A percentile compares a stretch with the other conserved stretches of the same genome.
phyloP scores from a whole-genome alignment of 1,140 invertebrate genomes.

The Aphaenogaster floridana region DNA sequence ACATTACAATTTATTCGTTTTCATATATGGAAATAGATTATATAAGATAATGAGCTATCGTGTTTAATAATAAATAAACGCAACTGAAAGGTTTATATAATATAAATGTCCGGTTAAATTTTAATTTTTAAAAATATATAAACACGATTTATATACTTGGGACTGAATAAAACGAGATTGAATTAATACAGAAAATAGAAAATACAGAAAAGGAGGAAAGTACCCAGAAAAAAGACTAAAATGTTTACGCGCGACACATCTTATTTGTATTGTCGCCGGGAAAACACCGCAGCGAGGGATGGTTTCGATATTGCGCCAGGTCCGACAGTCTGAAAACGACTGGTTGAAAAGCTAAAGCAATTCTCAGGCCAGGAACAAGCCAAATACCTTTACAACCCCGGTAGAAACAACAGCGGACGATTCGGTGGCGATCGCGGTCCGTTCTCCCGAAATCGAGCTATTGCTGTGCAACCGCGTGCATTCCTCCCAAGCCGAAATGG shows the following conservation, averaged over 20 bases:
- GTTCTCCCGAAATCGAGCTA: slow-evolving; percentile 50
- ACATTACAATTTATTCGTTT: slow-evolving; percentile 15
- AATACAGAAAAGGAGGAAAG: neutral
- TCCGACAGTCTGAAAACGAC: slow-evolving; percentile 39
- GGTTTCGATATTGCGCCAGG: slow-evolving; percentile 20
- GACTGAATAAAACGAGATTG: neutral
- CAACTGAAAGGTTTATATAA: neutral
- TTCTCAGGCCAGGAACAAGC: neutral
- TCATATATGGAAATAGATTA: neutral
- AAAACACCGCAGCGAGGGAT: neutral
- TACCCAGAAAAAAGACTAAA: neutral
- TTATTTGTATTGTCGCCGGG: neutral
- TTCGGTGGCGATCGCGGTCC: slow-evolving; percentile 19
- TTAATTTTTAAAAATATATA: neutral
- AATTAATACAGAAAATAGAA: neutral
- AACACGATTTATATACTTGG: neutral
- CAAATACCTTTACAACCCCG: slow-evolving; percentile 37
- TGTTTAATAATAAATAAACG: neutral
- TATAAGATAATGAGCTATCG: slow-evolving; percentile 8
- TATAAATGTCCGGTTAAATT: neutral
- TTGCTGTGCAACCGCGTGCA: slow-evolving; percentile 43
- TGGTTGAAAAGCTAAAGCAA: slow-evolving; percentile 10
- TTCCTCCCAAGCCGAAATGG: slow-evolving; percentile 51
- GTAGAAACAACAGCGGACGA: slow-evolving; percentile 52
- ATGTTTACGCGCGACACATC: neutral